A percentile compares a stretch with the other conserved stretches of the same genome.
These are phyloP conservation scores for Phrynocephalus forsythii DNA, from an alignment of 2,797 vertebrate species.

Conservation along the genomic window DNA sequence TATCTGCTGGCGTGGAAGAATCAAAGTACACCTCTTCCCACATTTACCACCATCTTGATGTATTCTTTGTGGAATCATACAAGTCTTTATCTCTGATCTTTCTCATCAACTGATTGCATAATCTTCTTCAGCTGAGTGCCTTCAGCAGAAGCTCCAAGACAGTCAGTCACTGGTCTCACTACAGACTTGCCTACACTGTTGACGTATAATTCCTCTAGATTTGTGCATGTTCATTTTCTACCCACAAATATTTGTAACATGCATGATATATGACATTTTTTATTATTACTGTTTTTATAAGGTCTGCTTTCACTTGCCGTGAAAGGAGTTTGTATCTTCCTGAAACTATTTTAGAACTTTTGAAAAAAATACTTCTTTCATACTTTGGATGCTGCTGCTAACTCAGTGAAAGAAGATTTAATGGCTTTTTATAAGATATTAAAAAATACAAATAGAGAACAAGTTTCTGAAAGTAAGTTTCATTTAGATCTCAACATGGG, in stretches of 20 bases:
- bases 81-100: background rate
- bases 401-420: slow-evolving; percentile 12
- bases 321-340: background rate
- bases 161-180: background rate
- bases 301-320: background rate
- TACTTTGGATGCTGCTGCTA: background rate
- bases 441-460: background rate
- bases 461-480: background rate
- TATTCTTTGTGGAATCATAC: background rate
- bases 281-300: background rate
- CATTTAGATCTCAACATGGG: too few relatives aligned
- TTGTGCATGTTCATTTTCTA: background rate
- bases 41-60: background rate
- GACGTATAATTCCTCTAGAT: background rate
- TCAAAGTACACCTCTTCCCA: background rate
- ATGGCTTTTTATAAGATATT: background rate
- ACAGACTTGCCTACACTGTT: background rate
- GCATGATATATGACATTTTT: background rate
- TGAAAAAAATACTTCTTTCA: background rate
- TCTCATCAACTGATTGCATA: background rate
- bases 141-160: background rate
- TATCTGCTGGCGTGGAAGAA: background rate
- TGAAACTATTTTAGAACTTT: background rate
- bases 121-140: background rate
- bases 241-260: background rate